phyloP scores from a whole-genome alignment of 2,888 invertebrate species.

The Chrysomela aeneicollis region DNA sequence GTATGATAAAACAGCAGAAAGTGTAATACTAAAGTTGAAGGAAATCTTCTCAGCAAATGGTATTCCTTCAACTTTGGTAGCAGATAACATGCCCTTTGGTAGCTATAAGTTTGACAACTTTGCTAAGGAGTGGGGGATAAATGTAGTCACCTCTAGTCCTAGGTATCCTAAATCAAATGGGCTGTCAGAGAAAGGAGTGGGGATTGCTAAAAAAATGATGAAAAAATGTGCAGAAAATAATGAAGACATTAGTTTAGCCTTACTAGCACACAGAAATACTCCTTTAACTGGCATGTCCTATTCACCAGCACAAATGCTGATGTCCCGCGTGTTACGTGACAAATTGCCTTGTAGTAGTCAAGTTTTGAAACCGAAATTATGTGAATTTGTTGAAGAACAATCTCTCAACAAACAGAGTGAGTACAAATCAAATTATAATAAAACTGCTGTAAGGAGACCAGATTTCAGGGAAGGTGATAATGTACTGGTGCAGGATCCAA shows the following conservation, averaged over 20 bases:
- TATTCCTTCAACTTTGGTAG: background rate
- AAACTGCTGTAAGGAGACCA: background rate
- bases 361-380: slow-evolving; percentile 1
- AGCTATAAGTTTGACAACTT: background rate
- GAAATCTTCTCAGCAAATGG: background rate
- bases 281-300: background rate
- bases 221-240: slow-evolving; percentile 3
- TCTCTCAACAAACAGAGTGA: background rate
- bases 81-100: background rate
- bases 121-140: background rate
- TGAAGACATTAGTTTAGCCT: slow-evolving; percentile 4
- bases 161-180: too few relatives aligned
- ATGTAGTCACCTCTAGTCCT: background rate
- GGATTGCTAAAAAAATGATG: slow-evolving; percentile 12
- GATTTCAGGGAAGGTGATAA: background rate
- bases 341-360: background rate
- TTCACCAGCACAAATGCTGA: background rate
- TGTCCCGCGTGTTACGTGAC: background rate
- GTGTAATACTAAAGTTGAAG: background rate
- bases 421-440: slow-evolving; percentile 2
- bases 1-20: background rate
- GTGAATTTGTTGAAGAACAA: background rate
- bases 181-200: background rate
- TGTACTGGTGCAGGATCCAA: background rate
- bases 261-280: background rate